Evolutionary conservation across 35 echinoderm and acorn worm genomes (phyloP).

Genomic region (Apostichopus parvimensis): DNA sequence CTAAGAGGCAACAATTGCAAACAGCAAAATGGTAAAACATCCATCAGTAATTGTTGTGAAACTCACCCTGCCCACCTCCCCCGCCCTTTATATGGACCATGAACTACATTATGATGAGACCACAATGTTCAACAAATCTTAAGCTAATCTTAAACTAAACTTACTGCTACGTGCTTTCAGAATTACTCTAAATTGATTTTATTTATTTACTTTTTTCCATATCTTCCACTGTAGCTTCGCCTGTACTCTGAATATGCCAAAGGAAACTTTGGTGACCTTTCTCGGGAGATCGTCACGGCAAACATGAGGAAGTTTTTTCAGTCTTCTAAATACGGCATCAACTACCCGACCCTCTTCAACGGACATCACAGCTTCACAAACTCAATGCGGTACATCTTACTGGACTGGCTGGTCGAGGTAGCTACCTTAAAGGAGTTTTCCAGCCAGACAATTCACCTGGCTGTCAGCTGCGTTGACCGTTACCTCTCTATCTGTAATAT

Average conservation of each 20-base stretch:
- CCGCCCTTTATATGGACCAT: no score
- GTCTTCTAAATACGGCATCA: constrained; percentile 57
- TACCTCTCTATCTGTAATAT: constrained; percentile 74
- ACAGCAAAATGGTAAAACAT: no score
- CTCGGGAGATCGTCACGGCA: constrained; percentile 38
- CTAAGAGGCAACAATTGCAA: no score
- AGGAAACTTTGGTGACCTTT: constrained; percentile 80
- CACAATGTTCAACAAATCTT: no score
- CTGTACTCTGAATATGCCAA: constrained; percentile 77
- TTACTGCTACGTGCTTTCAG: no score
- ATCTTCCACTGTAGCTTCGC: constrained; percentile 37
- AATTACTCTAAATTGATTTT: no score
- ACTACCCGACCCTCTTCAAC: constrained; percentile 67
- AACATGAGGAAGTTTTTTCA: constrained; percentile 65
- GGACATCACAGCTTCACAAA: constrained; percentile 66
- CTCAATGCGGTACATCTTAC: constrained; percentile 92
- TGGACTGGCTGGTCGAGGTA: constrained; percentile 96
- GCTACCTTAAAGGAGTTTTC: constrained; percentile 85
- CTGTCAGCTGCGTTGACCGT: constrained; percentile 77
- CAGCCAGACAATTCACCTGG: constrained; percentile 72
- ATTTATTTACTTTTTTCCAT: background rate
- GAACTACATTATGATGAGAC: no score
- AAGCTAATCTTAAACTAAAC: no score
- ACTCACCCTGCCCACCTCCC: no score
- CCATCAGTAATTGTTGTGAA: no score